A percentile compares a stretch with the other conserved stretches of the same genome.
These are phyloP conservation scores for Leptobrachium ailaonicum DNA, from an alignment of 2,113 vertebrate genomes.

Conservation along the genomic window DNA sequence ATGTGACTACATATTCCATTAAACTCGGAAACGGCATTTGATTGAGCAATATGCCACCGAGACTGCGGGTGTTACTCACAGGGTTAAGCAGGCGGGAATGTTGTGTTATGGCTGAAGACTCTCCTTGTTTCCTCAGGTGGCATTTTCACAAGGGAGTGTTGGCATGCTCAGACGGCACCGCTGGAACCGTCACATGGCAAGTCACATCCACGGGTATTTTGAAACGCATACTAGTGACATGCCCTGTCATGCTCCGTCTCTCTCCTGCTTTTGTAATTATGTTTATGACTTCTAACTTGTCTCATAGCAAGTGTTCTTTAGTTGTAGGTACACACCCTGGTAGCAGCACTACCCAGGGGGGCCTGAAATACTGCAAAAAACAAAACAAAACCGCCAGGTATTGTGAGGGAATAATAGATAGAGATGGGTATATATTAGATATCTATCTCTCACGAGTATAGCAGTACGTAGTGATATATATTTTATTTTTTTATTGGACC, in stretches of 20 bases:
- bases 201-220: constrained; percentile 41
- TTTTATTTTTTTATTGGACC: no score
- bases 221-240: constrained; percentile 38
- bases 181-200: constrained; percentile 25
- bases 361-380: neutral
- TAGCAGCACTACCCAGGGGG: constrained; percentile 11
- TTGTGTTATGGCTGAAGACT: neutral
- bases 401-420: no score
- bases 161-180: constrained; percentile 34
- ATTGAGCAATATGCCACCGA: no score
- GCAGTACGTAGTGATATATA: no score
- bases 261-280: constrained; percentile 36
- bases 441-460: no score
- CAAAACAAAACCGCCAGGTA: no score
- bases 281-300: constrained; percentile 34
- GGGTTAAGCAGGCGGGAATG: neutral
- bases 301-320: constrained; percentile 27
- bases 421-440: no score
- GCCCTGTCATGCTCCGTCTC: constrained; percentile 35
- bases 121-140: constrained; percentile 32
- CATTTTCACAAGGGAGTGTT: constrained; percentile 32
- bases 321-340: constrained; percentile 27
- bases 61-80: neutral
- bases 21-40: no score
- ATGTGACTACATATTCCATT: no score